Conservation (phyloP, 2,797 vertebrate species). For the Mormyrops boulengeri region DNA sequence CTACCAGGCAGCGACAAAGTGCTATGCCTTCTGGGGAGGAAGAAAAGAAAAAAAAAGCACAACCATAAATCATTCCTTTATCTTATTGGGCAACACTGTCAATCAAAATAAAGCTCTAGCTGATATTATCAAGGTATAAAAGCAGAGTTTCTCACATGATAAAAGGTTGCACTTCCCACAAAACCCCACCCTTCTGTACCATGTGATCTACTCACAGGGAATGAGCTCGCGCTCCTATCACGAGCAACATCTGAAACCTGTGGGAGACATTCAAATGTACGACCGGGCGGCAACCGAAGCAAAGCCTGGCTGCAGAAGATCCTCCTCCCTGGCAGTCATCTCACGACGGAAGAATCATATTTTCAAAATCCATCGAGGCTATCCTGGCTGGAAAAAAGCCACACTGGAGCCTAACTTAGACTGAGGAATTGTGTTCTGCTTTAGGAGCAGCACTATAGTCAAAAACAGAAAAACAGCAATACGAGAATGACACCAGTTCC, state of each 20-base stretch:
- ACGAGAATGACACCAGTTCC: not conserved
- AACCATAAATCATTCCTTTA: not conserved
- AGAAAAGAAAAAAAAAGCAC: not conserved
- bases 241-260: not conserved
- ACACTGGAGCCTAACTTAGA: not conserved
- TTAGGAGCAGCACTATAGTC: not conserved
- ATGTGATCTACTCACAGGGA: constrained; percentile 1
- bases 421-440: not conserved
- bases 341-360: not conserved
- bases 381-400: not conserved
- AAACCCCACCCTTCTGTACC: not conserved
- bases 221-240: not conserved
- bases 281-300: not conserved
- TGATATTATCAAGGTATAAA: constrained; percentile 32
- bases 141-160: not conserved
- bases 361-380: not conserved
- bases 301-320: not conserved
- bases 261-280: constrained; percentile 6
- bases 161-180: constrained; percentile 14
- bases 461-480: not conserved
- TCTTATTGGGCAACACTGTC: constrained; percentile 33
- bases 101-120: constrained; percentile 35
- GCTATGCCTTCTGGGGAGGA: not conserved
- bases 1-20: constrained; percentile 19
- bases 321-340: not conserved